Percentiles rank a stretch among this genome's conserved stretches.
phyloP scores from a whole-genome alignment of 2,797 vertebrate species.

The Oryzias sinensis region DNA sequence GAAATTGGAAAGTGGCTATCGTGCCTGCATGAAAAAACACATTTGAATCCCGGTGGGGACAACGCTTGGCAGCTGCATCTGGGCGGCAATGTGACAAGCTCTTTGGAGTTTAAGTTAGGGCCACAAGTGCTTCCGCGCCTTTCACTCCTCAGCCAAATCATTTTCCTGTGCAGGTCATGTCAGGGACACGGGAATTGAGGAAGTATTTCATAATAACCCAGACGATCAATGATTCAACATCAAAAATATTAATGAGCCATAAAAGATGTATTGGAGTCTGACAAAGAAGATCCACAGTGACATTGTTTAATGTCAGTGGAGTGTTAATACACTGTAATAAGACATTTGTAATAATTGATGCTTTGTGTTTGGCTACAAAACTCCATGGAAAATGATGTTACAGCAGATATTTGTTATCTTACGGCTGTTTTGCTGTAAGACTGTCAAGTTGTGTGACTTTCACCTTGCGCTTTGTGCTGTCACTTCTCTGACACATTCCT shows the following conservation, averaged over 20 bases:
- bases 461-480: constrained; percentile 53
- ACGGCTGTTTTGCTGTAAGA: constrained; percentile 9
- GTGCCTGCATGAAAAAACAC: constrained; percentile 79
- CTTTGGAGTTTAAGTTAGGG: constrained; percentile 58
- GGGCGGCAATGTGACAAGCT: constrained; percentile 49
- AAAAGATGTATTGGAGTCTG: constrained; percentile 66
- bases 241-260: constrained; percentile 69
- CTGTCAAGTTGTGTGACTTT: constrained; percentile 22
- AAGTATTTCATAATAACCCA: constrained; percentile 68
- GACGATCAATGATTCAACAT: constrained; percentile 70
- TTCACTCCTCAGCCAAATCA: constrained; percentile 46
- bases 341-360: constrained; percentile 57
- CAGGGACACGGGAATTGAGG: constrained; percentile 59
- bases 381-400: constrained; percentile 17
- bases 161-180: constrained; percentile 54
- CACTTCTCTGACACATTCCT: constrained; percentile 42
- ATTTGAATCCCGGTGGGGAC: constrained; percentile 74
- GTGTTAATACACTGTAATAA: constrained; percentile 54
- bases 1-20: constrained; percentile 85
- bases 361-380: constrained; percentile 41
- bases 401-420: constrained; percentile 10
- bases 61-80: constrained; percentile 52
- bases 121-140: constrained; percentile 49
- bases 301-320: constrained; percentile 59
- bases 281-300: constrained; percentile 63